These are phyloP conservation scores for Helicoverpa armigera DNA, from an alignment of 1,140 invertebrate species.

Conservation along the genomic window DNA sequence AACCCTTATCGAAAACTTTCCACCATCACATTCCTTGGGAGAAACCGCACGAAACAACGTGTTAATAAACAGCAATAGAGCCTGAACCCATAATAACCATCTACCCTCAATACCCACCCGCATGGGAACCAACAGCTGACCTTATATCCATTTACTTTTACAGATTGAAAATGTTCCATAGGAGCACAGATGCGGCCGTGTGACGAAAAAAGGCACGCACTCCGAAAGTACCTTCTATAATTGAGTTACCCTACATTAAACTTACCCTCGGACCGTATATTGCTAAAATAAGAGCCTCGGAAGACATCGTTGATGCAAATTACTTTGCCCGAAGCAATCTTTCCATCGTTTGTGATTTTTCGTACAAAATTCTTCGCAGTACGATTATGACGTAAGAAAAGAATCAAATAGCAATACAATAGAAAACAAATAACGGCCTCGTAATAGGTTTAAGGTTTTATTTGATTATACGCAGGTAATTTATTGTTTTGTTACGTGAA, in stretches of 20 bases:
- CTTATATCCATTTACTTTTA: conserved; percentile 21
- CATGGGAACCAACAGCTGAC: conserved; percentile 23
- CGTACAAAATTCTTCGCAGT: not conserved
- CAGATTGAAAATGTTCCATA: conserved; percentile 20
- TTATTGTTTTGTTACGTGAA: not conserved
- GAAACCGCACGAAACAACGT: conserved; percentile 23
- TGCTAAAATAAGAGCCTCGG: conserved; percentile 76
- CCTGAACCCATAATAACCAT: conserved; percentile 17
- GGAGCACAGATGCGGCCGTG: conserved; percentile 14
- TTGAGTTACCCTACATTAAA: conserved; percentile 82
- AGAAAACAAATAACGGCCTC: not conserved
- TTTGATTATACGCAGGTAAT: not conserved
- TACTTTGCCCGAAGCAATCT: conserved; percentile 73
- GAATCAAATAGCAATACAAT: conserved; percentile 14
- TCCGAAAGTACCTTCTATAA: conserved; percentile 66
- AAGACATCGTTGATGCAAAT: conserved; percentile 64
- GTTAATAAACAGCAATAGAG: conserved; percentile 29
- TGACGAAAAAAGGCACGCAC: conserved; percentile 60
- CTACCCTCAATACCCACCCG: conserved; percentile 7
- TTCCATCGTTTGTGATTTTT: conserved; percentile 62
- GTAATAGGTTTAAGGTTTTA: conserved; percentile 4
- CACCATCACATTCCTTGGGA: not conserved
- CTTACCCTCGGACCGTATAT: conserved; percentile 73
- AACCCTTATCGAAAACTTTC: not conserved
- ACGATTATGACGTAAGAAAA: conserved; percentile 27